Conservation (phyloP, 2,113 vertebrate species). For the Phalacrocorax brasilianus region DNA sequence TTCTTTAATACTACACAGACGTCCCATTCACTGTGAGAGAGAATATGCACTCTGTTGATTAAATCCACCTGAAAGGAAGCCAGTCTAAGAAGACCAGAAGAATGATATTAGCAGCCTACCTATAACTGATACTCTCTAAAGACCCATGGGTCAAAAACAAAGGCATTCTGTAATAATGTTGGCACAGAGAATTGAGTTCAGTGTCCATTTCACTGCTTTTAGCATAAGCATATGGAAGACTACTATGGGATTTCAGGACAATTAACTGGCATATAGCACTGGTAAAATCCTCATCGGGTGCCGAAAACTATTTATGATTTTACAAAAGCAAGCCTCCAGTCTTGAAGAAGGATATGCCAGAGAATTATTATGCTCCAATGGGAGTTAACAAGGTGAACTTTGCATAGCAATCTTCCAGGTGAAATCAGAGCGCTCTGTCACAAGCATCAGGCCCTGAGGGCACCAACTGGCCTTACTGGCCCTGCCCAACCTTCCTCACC, state of each 20-base stretch:
- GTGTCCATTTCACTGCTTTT: neutral
- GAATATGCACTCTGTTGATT: neutral
- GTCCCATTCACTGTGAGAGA: neutral
- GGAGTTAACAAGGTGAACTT: neutral
- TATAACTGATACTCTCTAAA: neutral
- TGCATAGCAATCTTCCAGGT: rapidly evolving
- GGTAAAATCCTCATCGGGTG: neutral
- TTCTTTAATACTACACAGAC: neutral
- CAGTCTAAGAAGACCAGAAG: neutral
- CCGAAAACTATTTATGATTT: neutral
- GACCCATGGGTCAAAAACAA: neutral
- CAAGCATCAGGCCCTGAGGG: neutral
- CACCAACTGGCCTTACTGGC: neutral
- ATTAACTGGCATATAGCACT: rapidly evolving
- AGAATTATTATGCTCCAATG: neutral
- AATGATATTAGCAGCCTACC: neutral
- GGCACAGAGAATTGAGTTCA: neutral
- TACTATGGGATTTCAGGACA: neutral
- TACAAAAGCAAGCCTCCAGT: neutral
- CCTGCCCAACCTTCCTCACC: neutral
- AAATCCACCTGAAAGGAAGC: neutral
- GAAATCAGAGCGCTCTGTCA: neutral
- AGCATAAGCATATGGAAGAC: neutral
- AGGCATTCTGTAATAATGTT: neutral
- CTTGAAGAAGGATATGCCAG: neutral